Percentiles rank a stretch among this genome's conserved stretches.
These are phyloP conservation scores for Catharus bicknelli DNA, from an alignment of 2,113 vertebrate species.

Conservation along the genomic window DNA sequence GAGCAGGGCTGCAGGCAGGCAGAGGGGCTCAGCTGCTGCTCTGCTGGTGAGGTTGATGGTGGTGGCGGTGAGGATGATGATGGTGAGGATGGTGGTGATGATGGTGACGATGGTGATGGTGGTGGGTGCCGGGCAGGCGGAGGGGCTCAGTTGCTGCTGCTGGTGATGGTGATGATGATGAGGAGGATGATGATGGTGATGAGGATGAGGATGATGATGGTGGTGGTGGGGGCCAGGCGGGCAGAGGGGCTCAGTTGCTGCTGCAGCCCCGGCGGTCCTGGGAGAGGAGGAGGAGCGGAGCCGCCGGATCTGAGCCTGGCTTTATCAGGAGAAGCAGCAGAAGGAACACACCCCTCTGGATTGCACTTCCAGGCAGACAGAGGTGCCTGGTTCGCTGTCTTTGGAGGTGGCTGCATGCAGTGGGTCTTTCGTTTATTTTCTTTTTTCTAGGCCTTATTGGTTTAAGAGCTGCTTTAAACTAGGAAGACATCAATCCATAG, in stretches of 20 bases:
- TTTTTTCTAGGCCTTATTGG: neutral
- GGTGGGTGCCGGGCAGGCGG: too few species aligned
- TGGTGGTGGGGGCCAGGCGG: neutral
- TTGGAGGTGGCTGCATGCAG: neutral
- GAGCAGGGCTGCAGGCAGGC: too few species aligned
- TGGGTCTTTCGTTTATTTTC: neutral
- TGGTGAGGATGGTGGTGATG: neutral
- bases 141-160: too few species aligned
- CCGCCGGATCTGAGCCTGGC: fast-evolving
- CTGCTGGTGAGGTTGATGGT: neutral
- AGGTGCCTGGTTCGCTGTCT: neutral
- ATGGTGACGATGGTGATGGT: neutral
- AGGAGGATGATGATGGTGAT: neutral
- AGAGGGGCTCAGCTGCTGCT: too few species aligned
- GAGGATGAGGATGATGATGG: fast-evolving
- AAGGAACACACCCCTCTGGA: neutral
- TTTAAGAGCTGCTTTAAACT: neutral
- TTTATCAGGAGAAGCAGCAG: fast-evolving
- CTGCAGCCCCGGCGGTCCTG: neutral
- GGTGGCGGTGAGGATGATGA: too few species aligned
- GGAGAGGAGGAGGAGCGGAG: neutral
- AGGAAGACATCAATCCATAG: neutral
- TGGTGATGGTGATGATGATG: too few species aligned
- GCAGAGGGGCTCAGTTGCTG: neutral
- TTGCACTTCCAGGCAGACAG: neutral